These are phyloP conservation scores for Pentalonia nigronervosa DNA, from an alignment of 1,140 invertebrate genomes.

Conservation along the genomic window DNA sequence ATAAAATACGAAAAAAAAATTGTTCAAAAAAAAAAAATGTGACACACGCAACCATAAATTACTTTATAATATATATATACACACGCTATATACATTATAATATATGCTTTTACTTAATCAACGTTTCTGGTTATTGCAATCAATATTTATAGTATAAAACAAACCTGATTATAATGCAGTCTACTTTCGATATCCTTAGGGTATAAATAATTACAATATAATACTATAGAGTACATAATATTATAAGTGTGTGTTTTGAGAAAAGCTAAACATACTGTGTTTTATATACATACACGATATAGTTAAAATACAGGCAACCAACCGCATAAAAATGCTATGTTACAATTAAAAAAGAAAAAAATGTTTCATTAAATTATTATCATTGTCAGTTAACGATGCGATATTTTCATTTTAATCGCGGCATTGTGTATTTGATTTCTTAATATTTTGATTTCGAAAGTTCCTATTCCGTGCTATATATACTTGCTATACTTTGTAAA, in stretches of 20 bases:
- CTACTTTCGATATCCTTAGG: constrained; percentile 1
- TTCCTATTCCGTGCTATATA: background rate
- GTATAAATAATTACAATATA: constrained; percentile 10
- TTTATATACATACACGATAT: background rate
- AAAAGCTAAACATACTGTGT: background rate
- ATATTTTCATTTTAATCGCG: background rate
- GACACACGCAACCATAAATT: background rate
- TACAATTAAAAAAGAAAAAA: background rate
- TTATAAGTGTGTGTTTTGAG: background rate
- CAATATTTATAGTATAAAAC: background rate
- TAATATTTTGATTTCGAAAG: background rate
- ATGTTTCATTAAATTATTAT: background rate
- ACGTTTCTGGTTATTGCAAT: background rate
- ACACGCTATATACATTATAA: background rate
- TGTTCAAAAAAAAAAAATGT: background rate
- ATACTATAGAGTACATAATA: background rate
- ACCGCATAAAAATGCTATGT: background rate
- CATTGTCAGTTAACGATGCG: background rate
- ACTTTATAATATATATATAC: background rate
- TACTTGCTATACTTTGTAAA: background rate
- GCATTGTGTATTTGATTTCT: background rate
- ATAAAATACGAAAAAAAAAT: background rate
- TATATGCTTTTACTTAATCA: constrained; percentile 7
- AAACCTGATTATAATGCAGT: background rate
- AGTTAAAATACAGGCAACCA: background rate